A percentile compares a stretch with the other conserved stretches of the same genome.
Evolutionary conservation across 35 echinoderm and acorn worm species (phyloP).

Genomic region (Chiridota heheva): DNA sequence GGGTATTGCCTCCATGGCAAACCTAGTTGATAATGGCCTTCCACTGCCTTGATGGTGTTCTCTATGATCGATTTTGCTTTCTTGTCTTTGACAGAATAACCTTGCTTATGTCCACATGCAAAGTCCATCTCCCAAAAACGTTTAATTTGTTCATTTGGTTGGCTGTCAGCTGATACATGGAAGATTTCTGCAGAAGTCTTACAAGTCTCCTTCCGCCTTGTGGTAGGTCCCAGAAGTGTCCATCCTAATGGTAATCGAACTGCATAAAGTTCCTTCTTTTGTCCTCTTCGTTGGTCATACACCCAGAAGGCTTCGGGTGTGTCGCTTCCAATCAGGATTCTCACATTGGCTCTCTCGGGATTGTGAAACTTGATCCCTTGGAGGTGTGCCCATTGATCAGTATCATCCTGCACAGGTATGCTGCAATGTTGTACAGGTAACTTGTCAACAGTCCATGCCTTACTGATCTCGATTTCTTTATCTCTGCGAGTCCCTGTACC

Average conservation of each 20-base stretch:
- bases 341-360: slow-evolving; percentile 26
- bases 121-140: slow-evolving; percentile 52
- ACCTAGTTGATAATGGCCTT: slow-evolving; percentile 66
- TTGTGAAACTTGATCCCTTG: slow-evolving; percentile 30
- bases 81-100: slow-evolving; percentile 59
- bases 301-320: slow-evolving; percentile 61
- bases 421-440: slow-evolving; percentile 26
- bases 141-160: not conserved
- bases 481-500: not conserved
- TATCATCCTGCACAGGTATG: slow-evolving; percentile 26
- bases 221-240: slow-evolving; percentile 46
- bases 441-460: slow-evolving; percentile 36
- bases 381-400: slow-evolving; percentile 31
- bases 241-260: slow-evolving; percentile 32
- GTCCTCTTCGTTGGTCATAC: slow-evolving; percentile 36
- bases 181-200: not conserved
- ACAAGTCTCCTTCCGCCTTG: not conserved
- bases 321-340: slow-evolving; percentile 37
- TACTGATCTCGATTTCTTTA: slow-evolving; percentile 15
- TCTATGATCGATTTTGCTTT: slow-evolving; percentile 41
- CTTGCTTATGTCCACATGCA: not conserved
- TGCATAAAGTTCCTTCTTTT: slow-evolving; percentile 48
- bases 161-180: slow-evolving; percentile 38
- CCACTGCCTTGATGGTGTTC: slow-evolving; percentile 11
- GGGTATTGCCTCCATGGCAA: slow-evolving; percentile 34